Base-by-base conservation (phyloP, 2,888 invertebrate species). In the Drosophila melanosoma region DNA sequence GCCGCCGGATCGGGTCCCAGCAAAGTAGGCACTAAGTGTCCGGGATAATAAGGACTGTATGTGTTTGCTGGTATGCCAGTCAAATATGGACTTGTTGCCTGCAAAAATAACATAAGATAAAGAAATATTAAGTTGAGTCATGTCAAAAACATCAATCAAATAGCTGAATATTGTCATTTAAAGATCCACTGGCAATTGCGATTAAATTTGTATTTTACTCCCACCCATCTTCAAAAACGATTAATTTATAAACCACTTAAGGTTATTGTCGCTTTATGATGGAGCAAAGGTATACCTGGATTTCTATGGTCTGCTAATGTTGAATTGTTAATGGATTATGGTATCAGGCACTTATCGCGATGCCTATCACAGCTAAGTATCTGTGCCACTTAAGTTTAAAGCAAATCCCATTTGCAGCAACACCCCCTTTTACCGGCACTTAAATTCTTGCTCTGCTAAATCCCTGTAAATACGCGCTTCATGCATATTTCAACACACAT, bases 51-150 rank as follows among this genome's bases (percentile, higher is more conserved):
- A 93, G 97, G 97, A 94, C 96, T 97, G 95, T 97, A 97, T 93
- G 97, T 97, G 94, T 96, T 97, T 94, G 97, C 96, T 89, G 97
- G 97, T 94, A 97, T 97, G 93, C 97, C 97, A 93, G 97, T 96
- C 94, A 98, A 95, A 95, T 98, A 98, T 91, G 98, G 98, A 94
- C 97, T 97, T 93, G 97, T 97, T 92, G 97, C 97, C 97, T 97
- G 94, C 11, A 51, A 38, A 29, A 12, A 56, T 33, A 10, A 1
- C 6, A 45, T 23, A 26, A 63, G 33, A 40, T 29, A 61, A 69
- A 58, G 45, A 49, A 58, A 53, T 67, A 68, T 69, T 67, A 32
- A 48, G 54, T 45, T 33, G 6, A 36, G 35, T 12, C 59, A 49
- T 64, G 51, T 59, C 59, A 69, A 56, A 56, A n/a, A 33, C 45